Evolutionary conservation across 2,113 vertebrate species (phyloP), one percentile per base, ranked within the genome.

Genomic region (Proteles cristata): DNA sequence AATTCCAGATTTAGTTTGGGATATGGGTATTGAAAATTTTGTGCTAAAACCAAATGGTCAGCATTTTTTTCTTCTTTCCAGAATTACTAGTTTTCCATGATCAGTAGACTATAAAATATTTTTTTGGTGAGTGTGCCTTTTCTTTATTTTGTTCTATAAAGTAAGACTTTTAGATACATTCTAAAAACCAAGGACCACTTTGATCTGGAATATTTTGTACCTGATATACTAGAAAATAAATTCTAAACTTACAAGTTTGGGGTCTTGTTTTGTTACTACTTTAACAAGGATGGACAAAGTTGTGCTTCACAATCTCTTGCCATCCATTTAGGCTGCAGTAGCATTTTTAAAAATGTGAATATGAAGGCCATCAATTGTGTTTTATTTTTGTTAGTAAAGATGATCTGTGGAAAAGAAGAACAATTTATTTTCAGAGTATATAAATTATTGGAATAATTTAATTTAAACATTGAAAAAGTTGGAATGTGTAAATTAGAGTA

Each of bases 361-460:
- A 11, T 89, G 94, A 83, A 61, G 45, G 66, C 84, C 17, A 43
- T 95, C 23, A 55, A 1, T 53, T 65, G 7, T 68, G 25, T 80
- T 90, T 43, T 65, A 25, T 80, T 94, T 97, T 81, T 55, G 28
- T 76, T 92, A 35, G 81, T 93, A 85, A 91, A 91, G 69, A 90
- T 96, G 81, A 79, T 76, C 11, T 87, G 8, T 95, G 48, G 63
- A 68, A 87, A 94, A 53, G 55, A 92, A 66, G 81, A 66, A 77
- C 12, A 92, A 21, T 11, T 89, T 87, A 66, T 58, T 88, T 93
- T 81, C 73, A n/a, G 35, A 65, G 43, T 87, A 11, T 69, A 3
- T 90, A 55, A 68, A 5, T 96, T 69, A 91, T n/a, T 92, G 11
- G 55, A 95, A 84, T 90, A 76, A 90, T 76, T 94, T 96, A 61